A percentile compares a stretch with the other conserved stretches of the same genome.
These are phyloP conservation scores for Meloidogyne floridensis DNA, from an alignment of 1,140 invertebrate genomes.

Conservation along the genomic window DNA sequence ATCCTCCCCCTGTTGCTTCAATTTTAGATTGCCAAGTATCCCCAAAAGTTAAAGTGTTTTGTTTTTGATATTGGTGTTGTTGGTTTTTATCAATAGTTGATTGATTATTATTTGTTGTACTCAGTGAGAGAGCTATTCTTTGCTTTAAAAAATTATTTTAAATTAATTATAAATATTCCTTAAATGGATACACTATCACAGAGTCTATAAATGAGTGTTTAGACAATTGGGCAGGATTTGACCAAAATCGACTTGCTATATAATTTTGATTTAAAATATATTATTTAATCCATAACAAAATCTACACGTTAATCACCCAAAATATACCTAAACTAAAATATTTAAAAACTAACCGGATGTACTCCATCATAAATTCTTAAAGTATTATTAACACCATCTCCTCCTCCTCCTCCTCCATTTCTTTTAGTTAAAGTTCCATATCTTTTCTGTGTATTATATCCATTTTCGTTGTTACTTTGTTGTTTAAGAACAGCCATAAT, in stretches of 20 bases:
- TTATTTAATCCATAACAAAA: no score
- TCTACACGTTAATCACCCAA: no score
- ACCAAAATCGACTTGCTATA: background rate
- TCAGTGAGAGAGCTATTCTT: background rate
- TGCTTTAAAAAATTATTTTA: background rate
- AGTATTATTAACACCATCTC: background rate
- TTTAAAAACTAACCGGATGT: background rate
- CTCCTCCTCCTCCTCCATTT: background rate
- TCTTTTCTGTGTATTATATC: background rate
- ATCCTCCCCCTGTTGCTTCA: background rate
- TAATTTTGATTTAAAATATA: background rate
- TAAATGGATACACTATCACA: no score
- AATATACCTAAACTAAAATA: no score
- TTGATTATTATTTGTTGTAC: background rate
- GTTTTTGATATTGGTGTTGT: conserved; percentile 14
- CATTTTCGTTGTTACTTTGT: conserved; percentile 1
- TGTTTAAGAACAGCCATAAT: conserved; percentile 4
- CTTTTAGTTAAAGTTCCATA: conserved; percentile 9
- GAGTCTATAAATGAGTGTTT: no score
- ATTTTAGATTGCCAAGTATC: background rate
- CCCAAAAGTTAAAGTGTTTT: conserved; percentile 11
- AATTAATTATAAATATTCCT: background rate
- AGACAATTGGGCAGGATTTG: no score
- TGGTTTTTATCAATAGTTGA: background rate
- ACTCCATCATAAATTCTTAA: background rate